Evolutionary conservation across 2,888 invertebrate genomes (phyloP).

Genomic region (Spatulosminthurus flaviceps): DNA sequence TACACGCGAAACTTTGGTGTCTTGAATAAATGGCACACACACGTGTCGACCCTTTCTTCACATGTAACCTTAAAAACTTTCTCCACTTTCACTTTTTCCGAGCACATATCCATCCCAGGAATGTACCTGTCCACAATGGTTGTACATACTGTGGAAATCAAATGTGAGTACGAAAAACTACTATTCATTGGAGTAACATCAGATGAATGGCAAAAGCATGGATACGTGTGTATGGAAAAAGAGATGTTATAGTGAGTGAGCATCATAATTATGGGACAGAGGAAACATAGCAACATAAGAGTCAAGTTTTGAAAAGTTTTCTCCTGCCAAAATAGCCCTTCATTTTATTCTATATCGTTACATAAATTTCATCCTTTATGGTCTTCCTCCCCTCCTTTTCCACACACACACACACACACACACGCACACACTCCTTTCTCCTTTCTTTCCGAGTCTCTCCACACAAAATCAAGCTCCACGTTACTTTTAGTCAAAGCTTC

Average conservation of each 20-base stretch:
- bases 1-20: background rate
- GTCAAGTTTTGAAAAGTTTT: constrained; percentile 34
- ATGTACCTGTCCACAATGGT: too few species aligned
- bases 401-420: too few species aligned
- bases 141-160: too few species aligned
- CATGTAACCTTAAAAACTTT: background rate
- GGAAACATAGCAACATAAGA: background rate
- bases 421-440: too few species aligned
- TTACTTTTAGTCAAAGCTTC: background rate
- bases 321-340: constrained; percentile 20
- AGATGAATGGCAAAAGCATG: too few species aligned
- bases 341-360: constrained; percentile 12
- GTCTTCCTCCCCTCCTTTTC: background rate
- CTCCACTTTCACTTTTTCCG: background rate
- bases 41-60: constrained; percentile 25
- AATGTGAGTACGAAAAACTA: too few species aligned
- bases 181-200: too few species aligned
- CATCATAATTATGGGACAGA: background rate
- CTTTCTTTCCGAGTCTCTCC: background rate
- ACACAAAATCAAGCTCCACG: background rate
- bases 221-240: too few species aligned
- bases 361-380: constrained; percentile 16
- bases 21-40: constrained; percentile 42
- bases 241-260: too few species aligned
- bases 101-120: background rate